Percentiles rank a stretch among this genome's conserved stretches.
These are phyloP conservation scores for Strigamia transsilvanica DNA, from an alignment of 2,888 invertebrate genomes.

Conservation along the genomic window DNA sequence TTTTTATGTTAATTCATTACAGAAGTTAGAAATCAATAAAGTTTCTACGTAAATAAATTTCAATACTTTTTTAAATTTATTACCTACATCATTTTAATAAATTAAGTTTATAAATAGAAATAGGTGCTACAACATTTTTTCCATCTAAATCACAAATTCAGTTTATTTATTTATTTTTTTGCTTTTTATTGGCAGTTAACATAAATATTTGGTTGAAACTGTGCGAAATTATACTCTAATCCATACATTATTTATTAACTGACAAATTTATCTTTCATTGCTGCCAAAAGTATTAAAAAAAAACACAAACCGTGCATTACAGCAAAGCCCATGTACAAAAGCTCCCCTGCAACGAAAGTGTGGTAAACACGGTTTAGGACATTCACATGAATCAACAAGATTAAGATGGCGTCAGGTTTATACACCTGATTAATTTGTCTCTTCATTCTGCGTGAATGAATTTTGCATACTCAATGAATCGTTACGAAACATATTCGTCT, in stretches of 20 bases:
- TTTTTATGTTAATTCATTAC: too few species aligned
- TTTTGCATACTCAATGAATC: neutral
- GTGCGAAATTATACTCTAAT: neutral
- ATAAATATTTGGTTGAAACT: neutral
- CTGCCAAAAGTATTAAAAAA: neutral
- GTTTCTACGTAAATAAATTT: too few species aligned
- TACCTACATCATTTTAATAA: too few species aligned
- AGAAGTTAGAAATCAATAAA: too few species aligned
- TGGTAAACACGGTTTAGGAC: neutral
- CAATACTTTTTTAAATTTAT: too few species aligned
- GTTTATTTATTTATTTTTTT: neutral
- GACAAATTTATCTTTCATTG: neutral
- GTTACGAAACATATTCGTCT: neutral
- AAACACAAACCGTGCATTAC: neutral
- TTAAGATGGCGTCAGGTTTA: conserved; percentile 31
- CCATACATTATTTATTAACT: neutral
- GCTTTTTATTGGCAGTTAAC: neutral
- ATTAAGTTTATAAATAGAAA: too few species aligned
- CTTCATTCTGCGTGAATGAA: conserved; percentile 10
- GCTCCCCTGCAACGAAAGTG: neutral
- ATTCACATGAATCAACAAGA: conserved; percentile 12
- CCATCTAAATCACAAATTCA: neutral
- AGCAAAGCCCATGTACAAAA: neutral
- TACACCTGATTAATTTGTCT: conserved; percentile 30
- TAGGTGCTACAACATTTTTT: too few species aligned